Percentiles rank a stretch among this genome's conserved stretches.
These are phyloP conservation scores for Itoplectis maculator DNA, from an alignment of 2,888 invertebrate genomes.

Conservation along the genomic window DNA sequence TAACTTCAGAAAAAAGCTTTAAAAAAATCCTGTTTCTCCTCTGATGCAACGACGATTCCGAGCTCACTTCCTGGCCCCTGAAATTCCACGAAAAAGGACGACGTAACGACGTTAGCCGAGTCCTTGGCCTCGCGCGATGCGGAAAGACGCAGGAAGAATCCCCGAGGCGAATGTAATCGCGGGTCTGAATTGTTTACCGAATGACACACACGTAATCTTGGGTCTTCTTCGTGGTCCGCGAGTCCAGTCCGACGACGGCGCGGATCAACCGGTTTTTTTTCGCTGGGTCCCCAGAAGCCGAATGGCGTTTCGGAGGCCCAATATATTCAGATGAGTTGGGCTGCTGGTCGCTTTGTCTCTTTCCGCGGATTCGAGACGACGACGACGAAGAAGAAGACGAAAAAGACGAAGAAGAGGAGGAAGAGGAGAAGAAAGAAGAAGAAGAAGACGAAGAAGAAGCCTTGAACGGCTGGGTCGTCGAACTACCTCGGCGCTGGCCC, in stretches of 20 bases:
- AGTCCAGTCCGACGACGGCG: conserved; percentile 19
- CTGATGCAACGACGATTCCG: neutral
- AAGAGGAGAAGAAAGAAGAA: conserved; percentile 15
- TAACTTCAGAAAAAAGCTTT: no score
- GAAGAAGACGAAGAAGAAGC: conserved; percentile 65
- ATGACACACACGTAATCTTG: conserved; percentile 47
- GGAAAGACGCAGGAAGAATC: conserved; percentile 33
- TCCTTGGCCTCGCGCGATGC: neutral
- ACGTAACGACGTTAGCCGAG: neutral
- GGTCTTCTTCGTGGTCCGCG: conserved; percentile 32
- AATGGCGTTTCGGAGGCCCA: conserved; percentile 71
- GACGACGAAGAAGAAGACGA: conserved; percentile 8
- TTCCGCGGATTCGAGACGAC: neutral
- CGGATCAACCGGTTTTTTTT: conserved; percentile 55
- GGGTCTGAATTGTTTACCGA: conserved; percentile 46
- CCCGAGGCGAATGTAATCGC: conserved; percentile 40
- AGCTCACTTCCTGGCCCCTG: neutral
- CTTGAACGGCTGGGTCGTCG: conserved; percentile 81
- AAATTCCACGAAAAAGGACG: conserved; percentile 15
- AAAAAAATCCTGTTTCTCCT: no score
- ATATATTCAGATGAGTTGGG: conserved; percentile 77
- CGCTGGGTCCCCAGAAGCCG: conserved; percentile 62
- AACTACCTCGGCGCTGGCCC: conserved; percentile 74
- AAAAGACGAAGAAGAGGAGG: neutral
- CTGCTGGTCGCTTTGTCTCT: conserved; percentile 25